These are phyloP conservation scores for Invenusta paracnida DNA, from an alignment of 2,888 invertebrate genomes.

Conservation along the genomic window DNA sequence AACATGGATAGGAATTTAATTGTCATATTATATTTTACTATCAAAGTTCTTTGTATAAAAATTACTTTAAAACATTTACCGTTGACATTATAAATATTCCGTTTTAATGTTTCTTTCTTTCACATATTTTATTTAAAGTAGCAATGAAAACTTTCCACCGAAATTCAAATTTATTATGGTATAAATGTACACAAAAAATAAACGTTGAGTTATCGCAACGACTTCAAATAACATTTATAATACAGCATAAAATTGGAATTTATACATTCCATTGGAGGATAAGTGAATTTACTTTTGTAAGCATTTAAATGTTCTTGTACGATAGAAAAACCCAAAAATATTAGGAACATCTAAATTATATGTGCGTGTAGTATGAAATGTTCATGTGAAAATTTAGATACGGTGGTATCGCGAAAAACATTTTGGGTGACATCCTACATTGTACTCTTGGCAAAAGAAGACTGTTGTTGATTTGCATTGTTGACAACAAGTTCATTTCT, in stretches of 20 bases:
- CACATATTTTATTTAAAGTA: conserved; percentile 6
- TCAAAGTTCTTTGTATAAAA: too few relatives aligned
- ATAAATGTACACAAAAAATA: not conserved
- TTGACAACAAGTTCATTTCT: conserved; percentile 7
- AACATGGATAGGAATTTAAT: too few relatives aligned
- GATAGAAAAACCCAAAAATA: conserved; percentile 4
- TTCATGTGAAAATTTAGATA: conserved; percentile 8
- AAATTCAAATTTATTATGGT: not conserved
- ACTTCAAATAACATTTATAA: not conserved
- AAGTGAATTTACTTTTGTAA: conserved; percentile 15
- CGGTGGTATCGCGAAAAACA: not conserved
- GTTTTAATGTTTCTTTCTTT: conserved; percentile 11
- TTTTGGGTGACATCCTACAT: conserved; percentile 26
- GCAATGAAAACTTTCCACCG: not conserved
- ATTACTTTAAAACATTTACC: not conserved
- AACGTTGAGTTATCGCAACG: not conserved
- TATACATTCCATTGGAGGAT: conserved; percentile 13
- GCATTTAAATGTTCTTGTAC: conserved; percentile 17
- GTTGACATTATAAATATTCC: not conserved
- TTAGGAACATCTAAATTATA: conserved; percentile 9
- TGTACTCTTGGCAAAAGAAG: conserved; percentile 8
- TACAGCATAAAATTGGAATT: conserved; percentile 17
- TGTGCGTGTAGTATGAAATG: not conserved
- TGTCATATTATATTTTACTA: too few relatives aligned
- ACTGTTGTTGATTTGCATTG: conserved; percentile 29